Evolutionary conservation across 1,140 invertebrate genomes (phyloP), one percentile per base, ranked within the genome.

Genomic region (Zaprionus ornatus): DNA sequence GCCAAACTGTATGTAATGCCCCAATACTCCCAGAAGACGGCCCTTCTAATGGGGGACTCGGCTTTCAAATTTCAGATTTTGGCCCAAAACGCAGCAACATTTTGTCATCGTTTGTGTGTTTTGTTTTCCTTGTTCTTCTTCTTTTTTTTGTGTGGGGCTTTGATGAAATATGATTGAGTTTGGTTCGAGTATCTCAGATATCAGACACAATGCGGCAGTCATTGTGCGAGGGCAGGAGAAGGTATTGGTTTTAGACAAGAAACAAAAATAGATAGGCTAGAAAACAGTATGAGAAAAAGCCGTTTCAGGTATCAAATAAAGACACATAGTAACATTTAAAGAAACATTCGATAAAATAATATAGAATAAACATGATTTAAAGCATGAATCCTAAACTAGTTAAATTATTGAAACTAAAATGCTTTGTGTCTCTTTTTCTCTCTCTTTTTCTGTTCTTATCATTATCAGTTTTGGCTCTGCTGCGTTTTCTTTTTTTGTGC

Each of bases 401-500:
- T 29, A 29, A 29, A 29, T 29, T 7, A 29, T 9, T 29, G 7
- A 29, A 9, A 29, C 6, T 9, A 9, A 9, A 1, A 29, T 7
- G 27, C 29, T 32, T 7, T 6, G 37, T n/a, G 6, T 7, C 7
- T 45, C n/a, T 17, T 7, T 45, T 5, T 45, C 7, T 45, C 40
- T 45, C 3, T 45, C 2, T 3, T 7, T 45, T 17, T 6, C 15
- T 45, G 40, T 10, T 19, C 45, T 50, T 50, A 50, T 23, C 19
- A 23, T 23, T 50, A 50, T 21, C 45, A 50, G 19, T 50, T 50
- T 50, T 50, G 45, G 45, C 45, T 21, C 19, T 23, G 10, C 19
- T 50, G 45, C 4, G n/a, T 19, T 19, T n/a, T 23, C 3, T 23
- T 25, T 29, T 62, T 66, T 48, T 72, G 72, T 74, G 73, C 73